Percentiles rank a stretch among this genome's conserved stretches.
These are phyloP conservation scores for Perognathus longimembris DNA, from an alignment of 2,113 vertebrate genomes.

Conservation along the genomic window DNA sequence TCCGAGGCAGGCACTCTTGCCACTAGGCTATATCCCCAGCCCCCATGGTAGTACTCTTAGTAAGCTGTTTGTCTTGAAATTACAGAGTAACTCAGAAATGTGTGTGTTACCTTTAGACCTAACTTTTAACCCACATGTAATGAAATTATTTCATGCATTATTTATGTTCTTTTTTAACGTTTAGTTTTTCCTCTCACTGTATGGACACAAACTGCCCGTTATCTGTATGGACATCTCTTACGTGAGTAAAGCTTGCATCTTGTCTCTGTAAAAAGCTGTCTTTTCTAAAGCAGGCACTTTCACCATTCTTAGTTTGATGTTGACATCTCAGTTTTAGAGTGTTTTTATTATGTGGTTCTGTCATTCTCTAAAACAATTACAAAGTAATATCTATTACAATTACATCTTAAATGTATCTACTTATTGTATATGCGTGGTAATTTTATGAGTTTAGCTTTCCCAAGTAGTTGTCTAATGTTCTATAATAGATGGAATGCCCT, in stretches of 20 bases:
- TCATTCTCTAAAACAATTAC: neutral
- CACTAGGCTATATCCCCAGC: no score
- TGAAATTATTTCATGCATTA: conserved; percentile 10
- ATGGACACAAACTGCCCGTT: conserved; percentile 98
- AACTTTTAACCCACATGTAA: neutral
- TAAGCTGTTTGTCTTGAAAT: neutral
- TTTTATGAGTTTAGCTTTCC: neutral
- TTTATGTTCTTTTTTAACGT: conserved; percentile 57
- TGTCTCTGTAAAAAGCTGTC: neutral
- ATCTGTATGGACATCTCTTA: conserved; percentile 97
- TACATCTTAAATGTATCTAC: neutral
- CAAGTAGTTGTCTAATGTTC: conserved; percentile 13
- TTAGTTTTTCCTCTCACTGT: conserved; percentile 97
- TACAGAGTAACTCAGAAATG: neutral
- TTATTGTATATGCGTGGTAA: neutral
- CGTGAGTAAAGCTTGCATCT: conserved; percentile 88
- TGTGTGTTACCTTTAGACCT: no score
- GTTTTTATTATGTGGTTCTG: neutral
- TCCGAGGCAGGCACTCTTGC: no score
- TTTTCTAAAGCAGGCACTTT: neutral
- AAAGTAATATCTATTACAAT: neutral
- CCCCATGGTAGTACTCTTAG: neutral
- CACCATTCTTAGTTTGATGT: neutral
- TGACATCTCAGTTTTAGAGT: neutral
- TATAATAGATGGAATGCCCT: neutral